Base-by-base conservation (phyloP, 2,797 vertebrate genomes). In the Euphonia xanthogaster region DNA sequence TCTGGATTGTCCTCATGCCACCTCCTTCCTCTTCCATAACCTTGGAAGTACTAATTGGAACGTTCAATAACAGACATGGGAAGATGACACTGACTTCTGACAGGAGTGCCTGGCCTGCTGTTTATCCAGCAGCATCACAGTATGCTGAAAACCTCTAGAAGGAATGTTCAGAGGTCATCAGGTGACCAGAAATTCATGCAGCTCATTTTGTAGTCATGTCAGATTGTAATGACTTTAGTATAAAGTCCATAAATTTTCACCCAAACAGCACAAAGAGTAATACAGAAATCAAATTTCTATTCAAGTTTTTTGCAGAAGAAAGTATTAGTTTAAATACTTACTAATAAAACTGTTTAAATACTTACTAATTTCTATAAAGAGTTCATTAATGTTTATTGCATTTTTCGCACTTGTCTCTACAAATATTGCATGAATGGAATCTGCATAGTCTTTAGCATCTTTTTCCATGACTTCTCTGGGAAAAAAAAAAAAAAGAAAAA, bases 341-440 rank as follows among this genome's bases (percentile, higher is more conserved):
- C 99, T 99, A 98, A 99, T 99, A 98, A 55, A 33, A 55, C 31
- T 53, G 65, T 53, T 96, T 61, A 28, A 90, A 95, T 97, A 99
- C 99, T 99, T 98, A 99, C 99, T 99, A 98, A 99, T 99, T 98
- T 99, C 99, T 98, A 99, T 99, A 98, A 99, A 99, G 97, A 99
- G 98, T 97, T 99, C 99, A 92, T 99, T 99, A 98, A 99, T 99
- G 98, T 99, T 99, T 98, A 99, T 99, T 93, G 99, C 99, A 87
- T 99, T 99, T 98, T 99, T 99, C 86, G 99, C 99, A 92, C 99
- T 99, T 96, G 99, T 99, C 98, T 99, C 99, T 97, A 99, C 99
- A 98, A 99, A 99, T 97, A 99, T 98, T 88, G 99, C 99, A 74
- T 99, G 99, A 96, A 99, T 99, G 96, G 99, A 99, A 96, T 99